Conservation (phyloP, 2,888 invertebrate genomes). For the Callyntrura sp. region DNA sequence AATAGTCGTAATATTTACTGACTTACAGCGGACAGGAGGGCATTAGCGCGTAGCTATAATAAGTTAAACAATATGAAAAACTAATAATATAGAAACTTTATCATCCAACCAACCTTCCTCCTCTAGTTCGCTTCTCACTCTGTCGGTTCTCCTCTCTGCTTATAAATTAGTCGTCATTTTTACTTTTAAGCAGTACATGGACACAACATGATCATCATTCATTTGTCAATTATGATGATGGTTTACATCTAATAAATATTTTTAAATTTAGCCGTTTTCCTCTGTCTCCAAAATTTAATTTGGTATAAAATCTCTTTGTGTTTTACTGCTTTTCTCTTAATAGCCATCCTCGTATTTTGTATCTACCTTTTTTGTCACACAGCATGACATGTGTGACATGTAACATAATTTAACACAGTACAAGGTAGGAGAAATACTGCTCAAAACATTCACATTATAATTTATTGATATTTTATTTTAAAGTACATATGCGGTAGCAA, state of each 20-base stretch:
- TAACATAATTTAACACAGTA: too few relatives aligned
- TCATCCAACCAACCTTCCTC: not conserved
- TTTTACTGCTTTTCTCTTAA: too few relatives aligned
- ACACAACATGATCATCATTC: slow-evolving; percentile 63
- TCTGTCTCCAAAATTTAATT: too few relatives aligned
- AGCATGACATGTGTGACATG: too few relatives aligned
- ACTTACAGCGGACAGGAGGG: slow-evolving; percentile 44
- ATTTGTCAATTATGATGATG: slow-evolving; percentile 71
- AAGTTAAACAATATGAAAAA: slow-evolving; percentile 67
- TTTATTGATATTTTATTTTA: too few relatives aligned
- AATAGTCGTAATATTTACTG: slow-evolving; percentile 50
- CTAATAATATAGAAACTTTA: slow-evolving; percentile 18
- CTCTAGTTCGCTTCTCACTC: not conserved
- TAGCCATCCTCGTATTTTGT: too few relatives aligned
- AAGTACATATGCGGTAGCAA: too few relatives aligned
- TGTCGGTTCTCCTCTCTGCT: not conserved
- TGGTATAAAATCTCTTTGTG: too few relatives aligned
- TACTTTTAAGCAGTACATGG: slow-evolving; percentile 53
- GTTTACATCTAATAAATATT: slow-evolving; percentile 39
- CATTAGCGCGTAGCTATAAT: slow-evolving; percentile 69
- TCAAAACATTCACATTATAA: too few relatives aligned
- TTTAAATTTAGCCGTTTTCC: not conserved
- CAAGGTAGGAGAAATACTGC: too few relatives aligned
- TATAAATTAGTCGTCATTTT: slow-evolving; percentile 23
- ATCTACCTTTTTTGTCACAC: too few relatives aligned